phyloP scores from a whole-genome alignment of 2,797 vertebrate genomes.

The Anguilla obscura region DNA sequence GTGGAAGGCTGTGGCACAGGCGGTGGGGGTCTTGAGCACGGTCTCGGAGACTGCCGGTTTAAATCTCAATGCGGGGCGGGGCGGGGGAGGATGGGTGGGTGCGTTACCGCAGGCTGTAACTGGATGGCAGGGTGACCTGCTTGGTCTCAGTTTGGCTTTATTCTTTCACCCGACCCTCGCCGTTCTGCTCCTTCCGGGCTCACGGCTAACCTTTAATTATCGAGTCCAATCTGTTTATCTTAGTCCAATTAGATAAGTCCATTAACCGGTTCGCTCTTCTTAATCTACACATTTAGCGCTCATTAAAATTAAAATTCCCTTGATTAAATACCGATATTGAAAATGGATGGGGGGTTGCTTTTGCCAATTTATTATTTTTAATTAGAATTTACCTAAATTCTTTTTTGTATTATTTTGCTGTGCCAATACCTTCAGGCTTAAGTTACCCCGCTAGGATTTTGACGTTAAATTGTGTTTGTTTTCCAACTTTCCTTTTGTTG shows the following conservation, averaged over 20 bases:
- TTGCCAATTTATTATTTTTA: slow-evolving; percentile 32
- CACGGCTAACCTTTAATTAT: neutral
- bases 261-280: neutral
- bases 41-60: neutral
- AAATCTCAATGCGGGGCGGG: neutral
- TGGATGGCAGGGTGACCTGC: neutral
- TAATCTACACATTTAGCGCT: neutral
- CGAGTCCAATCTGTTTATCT: neutral
- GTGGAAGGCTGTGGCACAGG: neutral
- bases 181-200: neutral
- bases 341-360: neutral
- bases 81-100: neutral
- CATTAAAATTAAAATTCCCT: neutral
- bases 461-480: slow-evolving; percentile 35
- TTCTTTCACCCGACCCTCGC: neutral
- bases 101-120: neutral
- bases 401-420: neutral
- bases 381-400: slow-evolving; percentile 36
- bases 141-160: neutral
- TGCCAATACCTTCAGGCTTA: neutral
- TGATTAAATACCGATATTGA: neutral
- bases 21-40: neutral
- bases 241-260: neutral
- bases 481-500: slow-evolving; percentile 41
- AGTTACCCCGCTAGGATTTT: neutral